Conservation (phyloP, 2,888 invertebrate species). For the Amblyteles armatorius region DNA sequence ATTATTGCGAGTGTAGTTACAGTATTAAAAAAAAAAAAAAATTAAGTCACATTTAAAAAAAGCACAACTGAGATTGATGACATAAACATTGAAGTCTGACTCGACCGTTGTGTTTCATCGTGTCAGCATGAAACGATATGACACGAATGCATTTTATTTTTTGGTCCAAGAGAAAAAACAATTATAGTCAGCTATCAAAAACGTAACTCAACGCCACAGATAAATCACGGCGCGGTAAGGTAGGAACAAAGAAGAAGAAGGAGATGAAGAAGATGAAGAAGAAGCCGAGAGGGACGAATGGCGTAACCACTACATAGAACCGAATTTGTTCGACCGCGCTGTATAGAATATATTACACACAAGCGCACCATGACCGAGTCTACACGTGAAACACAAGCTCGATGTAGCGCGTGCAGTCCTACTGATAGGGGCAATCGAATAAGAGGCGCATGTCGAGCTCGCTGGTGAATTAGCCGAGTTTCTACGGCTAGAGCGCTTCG, state of each 20-base stretch:
- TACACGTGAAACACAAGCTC: constrained; percentile 30
- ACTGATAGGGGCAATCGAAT: constrained; percentile 65
- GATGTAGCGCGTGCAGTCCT: constrained; percentile 53
- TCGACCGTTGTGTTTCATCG: too few species aligned
- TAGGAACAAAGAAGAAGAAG: neutral
- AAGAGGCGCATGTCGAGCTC: constrained; percentile 45
- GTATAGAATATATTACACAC: constrained; percentile 49
- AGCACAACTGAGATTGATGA: too few species aligned
- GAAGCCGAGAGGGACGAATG: constrained; percentile 34
- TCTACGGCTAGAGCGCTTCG: constrained; percentile 9
- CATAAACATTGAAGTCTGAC: too few species aligned
- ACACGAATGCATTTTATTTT: too few species aligned
- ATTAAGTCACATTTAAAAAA: too few species aligned
- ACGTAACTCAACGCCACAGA: neutral
- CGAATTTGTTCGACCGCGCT: constrained; percentile 41
- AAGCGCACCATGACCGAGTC: neutral
- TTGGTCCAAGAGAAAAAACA: too few species aligned
- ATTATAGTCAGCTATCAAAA: neutral
- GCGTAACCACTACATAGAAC: neutral
- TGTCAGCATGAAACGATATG: too few species aligned
- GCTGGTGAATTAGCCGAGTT: constrained; percentile 40
- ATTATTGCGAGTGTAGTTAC: too few species aligned
- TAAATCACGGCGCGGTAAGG: neutral
- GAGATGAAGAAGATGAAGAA: neutral
- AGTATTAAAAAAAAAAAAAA: too few species aligned